Percentiles rank a stretch among this genome's conserved stretches.
Evolutionary conservation across 2,113 vertebrate genomes (phyloP).

Genomic region (Solea senegalensis): DNA sequence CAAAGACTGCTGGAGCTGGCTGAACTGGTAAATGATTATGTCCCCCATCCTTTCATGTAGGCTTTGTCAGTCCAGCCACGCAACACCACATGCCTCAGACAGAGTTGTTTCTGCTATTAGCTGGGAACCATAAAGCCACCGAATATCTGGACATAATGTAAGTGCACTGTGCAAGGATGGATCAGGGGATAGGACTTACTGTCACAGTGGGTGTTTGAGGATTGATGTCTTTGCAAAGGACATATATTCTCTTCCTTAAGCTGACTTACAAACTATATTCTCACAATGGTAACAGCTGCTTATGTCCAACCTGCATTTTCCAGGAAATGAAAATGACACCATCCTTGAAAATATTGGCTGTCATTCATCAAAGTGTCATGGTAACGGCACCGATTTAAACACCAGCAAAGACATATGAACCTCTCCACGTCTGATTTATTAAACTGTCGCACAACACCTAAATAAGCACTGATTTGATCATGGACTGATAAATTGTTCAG

Average conservation of each 20-base stretch:
- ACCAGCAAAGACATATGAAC: constrained; percentile 47
- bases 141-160: constrained; percentile 53
- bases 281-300: constrained; percentile 31
- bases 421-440: constrained; percentile 63
- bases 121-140: constrained; percentile 42
- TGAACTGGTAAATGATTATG: constrained; percentile 66
- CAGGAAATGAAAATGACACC: constrained; percentile 60
- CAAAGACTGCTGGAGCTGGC: constrained; percentile 55
- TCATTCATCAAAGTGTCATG: constrained; percentile 51
- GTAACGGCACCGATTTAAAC: constrained; percentile 49
- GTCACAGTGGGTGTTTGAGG: constrained; percentile 58
- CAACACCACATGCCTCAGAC: constrained; percentile 46
- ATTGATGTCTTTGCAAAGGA: constrained; percentile 63
- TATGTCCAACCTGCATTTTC: constrained; percentile 36
- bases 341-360: constrained; percentile 49
- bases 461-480: constrained; percentile 71
- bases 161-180: constrained; percentile 41
- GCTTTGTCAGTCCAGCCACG: constrained; percentile 62
- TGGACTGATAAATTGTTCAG: constrained; percentile 61
- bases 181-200: constrained; percentile 53
- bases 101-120: constrained; percentile 61
- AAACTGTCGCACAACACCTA: constrained; percentile 48
- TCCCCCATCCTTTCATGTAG: constrained; percentile 65
- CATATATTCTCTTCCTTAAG: constrained; percentile 48
- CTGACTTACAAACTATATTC: constrained; percentile 48